phyloP scores from a whole-genome alignment of 1,140 invertebrate genomes.

The Rhopalosiphum padi region DNA sequence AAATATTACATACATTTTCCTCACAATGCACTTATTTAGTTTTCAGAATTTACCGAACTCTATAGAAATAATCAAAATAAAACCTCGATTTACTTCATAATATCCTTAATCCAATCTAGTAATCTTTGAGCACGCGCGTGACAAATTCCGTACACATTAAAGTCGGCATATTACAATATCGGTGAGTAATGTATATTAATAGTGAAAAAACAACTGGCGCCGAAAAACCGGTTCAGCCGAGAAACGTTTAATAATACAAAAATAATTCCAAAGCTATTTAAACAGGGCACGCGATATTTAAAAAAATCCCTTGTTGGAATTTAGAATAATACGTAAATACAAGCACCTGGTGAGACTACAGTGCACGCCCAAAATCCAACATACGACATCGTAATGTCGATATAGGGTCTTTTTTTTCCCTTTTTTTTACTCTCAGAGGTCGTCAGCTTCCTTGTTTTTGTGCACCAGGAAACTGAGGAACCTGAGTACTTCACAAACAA shows the following conservation, averaged over 20 bases:
- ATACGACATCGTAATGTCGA: conserved; percentile 37
- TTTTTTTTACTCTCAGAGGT: conserved; percentile 27
- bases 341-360: conserved; percentile 43
- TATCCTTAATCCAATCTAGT: conserved; percentile 43
- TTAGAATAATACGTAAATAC: conserved; percentile 39
- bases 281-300: conserved; percentile 53
- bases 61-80: not conserved
- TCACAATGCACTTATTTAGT: not conserved
- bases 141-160: conserved; percentile 41
- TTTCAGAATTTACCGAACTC: conserved; percentile 27
- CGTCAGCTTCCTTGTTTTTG: conserved; percentile 55
- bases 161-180: conserved; percentile 35
- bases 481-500: conserved; percentile 44
- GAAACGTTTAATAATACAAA: conserved; percentile 22
- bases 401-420: conserved; percentile 13
- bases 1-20: not conserved
- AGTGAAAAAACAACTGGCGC: conserved; percentile 37
- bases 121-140: conserved; percentile 39
- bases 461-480: conserved; percentile 52
- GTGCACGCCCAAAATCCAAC: conserved; percentile 44
- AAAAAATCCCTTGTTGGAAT: conserved; percentile 49
- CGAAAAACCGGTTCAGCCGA: conserved; percentile 44
- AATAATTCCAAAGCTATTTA: conserved; percentile 44
- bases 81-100: conserved; percentile 37
- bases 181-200: conserved; percentile 12